Evolutionary conservation across 2,888 invertebrate species (phyloP).

Genomic region (Cheilosia soror): DNA sequence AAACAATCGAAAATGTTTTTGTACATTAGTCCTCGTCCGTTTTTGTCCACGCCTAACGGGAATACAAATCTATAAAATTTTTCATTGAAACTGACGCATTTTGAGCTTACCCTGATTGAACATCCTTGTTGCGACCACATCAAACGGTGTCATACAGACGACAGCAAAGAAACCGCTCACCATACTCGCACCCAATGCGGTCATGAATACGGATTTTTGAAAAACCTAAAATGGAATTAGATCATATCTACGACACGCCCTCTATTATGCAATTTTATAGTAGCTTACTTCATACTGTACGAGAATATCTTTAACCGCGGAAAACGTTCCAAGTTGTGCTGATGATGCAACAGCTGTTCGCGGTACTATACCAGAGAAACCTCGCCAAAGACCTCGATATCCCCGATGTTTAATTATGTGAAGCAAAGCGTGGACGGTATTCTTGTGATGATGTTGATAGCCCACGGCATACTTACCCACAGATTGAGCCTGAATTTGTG

Average conservation of each 20-base stretch:
- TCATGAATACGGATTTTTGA: constrained; percentile 84
- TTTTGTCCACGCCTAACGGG: constrained; percentile 85
- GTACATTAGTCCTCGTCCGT: constrained; percentile 88
- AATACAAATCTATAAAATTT: constrained; percentile 27
- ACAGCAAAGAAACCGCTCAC: constrained; percentile 91
- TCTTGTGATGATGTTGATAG: constrained; percentile 90
- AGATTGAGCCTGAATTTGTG: constrained; percentile 92
- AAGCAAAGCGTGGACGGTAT: constrained; percentile 85
- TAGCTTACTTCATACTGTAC: constrained; percentile 77
- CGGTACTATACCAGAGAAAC: constrained; percentile 89
- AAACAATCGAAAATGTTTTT: constrained; percentile 90
- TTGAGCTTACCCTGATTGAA: constrained; percentile 91
- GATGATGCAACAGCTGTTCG: constrained; percentile 92
- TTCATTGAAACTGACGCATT: not conserved
- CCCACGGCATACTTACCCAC: constrained; percentile 91
- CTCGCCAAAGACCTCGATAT: constrained; percentile 90
- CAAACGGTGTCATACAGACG: constrained; percentile 92
- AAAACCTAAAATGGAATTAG: constrained; percentile 76
- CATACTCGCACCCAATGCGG: constrained; percentile 88
- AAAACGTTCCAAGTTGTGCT: constrained; percentile 92
- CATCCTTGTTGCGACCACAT: constrained; percentile 93
- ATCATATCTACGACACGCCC: not conserved
- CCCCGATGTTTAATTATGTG: constrained; percentile 85
- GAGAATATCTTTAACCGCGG: constrained; percentile 86
- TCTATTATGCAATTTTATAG: not conserved